A percentile compares a stretch with the other conserved stretches of the same genome.
These are phyloP conservation scores for Caenorhabditis sp. DNA, from an alignment of 2,888 invertebrate species.

Conservation along the genomic window DNA sequence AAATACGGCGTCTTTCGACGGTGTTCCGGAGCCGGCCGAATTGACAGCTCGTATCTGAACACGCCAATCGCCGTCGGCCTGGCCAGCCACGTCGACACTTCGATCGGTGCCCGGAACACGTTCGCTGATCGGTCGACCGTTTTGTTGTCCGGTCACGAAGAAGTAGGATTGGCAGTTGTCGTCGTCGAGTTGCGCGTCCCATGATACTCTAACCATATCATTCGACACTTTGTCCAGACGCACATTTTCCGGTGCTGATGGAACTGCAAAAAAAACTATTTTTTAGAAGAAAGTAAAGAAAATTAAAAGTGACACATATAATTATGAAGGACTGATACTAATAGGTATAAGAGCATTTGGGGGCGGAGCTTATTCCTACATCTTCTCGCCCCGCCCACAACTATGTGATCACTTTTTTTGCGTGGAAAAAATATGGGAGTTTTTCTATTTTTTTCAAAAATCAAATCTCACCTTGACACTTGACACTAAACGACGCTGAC, in stretches of 20 bases:
- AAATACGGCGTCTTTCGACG: slow-evolving; percentile 54
- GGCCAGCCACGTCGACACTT: slow-evolving; percentile 46
- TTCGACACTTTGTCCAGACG: slow-evolving; percentile 55
- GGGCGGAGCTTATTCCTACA: no score
- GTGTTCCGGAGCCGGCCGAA: slow-evolving; percentile 63
- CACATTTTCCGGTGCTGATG: slow-evolving; percentile 54
- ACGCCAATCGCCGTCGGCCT: slow-evolving; percentile 47
- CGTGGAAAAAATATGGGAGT: no score
- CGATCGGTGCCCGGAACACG: slow-evolving; percentile 49
- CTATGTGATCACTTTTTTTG: no score
- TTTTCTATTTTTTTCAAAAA: no score
- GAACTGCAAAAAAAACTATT: slow-evolving; percentile 32
- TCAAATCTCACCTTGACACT: slow-evolving; percentile 54
- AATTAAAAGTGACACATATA: no score
- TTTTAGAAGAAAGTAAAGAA: not conserved
- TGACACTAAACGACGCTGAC: slow-evolving; percentile 53
- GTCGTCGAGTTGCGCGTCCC: slow-evolving; percentile 56
- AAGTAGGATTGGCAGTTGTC: slow-evolving; percentile 63
- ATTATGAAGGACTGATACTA: no score
- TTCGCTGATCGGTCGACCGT: slow-evolving; percentile 51
- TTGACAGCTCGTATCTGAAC: slow-evolving; percentile 59
- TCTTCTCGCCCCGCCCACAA: no score
- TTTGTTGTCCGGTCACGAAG: slow-evolving; percentile 61
- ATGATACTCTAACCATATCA: slow-evolving; percentile 40
- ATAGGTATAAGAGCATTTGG: no score